Evolutionary conservation across 2,888 invertebrate species (phyloP), one percentile per base, ranked within the genome.

Genomic region (Gymnoscelis rufifasciata): DNA sequence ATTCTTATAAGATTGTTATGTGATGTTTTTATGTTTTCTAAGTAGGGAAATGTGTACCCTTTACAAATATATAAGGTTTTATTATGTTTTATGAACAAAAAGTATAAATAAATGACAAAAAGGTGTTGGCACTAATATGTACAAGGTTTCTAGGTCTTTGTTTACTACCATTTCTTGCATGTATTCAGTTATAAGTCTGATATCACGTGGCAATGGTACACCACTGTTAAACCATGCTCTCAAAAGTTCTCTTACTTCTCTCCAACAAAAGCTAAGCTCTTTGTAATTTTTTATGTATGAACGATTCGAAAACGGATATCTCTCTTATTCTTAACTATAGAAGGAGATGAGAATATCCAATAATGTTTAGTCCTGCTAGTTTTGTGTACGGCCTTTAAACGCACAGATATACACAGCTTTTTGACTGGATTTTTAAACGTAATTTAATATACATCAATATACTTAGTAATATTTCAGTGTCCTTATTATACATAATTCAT

Each of bases 161-260:
- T 71, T 74, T 4, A 77, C 54, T 29, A 88, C 79, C 80, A 88
- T 78, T 58, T 79, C 74, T 39, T 73, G 63, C 70, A 88, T 71
- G 71, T 93, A 92, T 7, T 74, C 70, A 8, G 88, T 79, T 44
- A 95, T 81, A 65, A 93, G 87, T 42, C 90, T 77, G 2, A 93
- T 77, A 78, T 95, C 95, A 59, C 90, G 90, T 0, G 80, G 74
- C 43, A 91, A 78, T 1, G 95, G 94, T 42, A 71, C 71, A 13
- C 89, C 90, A 44, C 90, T 90, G 19, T 88, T 78, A 1, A 94
- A 77, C 95, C 95, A 95, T 31, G 91, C 90, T 61, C 89, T 86
- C 14, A 93, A 67, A 43, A 92, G 64, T 71, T 86, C 68, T 64
- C 89, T 74, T 50, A 90, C 71, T 66, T 81, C 70, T 62, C 69